Evolutionary conservation across 2,113 vertebrate genomes (phyloP).

Genomic region (Callorhinus ursinus): DNA sequence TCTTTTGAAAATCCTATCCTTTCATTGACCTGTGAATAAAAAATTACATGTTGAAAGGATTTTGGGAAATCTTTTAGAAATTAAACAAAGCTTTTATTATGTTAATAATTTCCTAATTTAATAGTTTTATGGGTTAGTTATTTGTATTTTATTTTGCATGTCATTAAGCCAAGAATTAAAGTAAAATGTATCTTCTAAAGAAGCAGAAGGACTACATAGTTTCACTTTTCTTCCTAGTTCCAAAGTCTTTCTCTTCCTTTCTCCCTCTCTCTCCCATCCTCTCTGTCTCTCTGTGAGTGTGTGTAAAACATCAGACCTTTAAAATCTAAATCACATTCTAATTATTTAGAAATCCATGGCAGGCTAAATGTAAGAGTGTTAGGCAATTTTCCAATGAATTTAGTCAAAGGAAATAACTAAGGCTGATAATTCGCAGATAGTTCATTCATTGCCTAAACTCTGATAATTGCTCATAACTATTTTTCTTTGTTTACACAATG

Average conservation of each 20-base stretch:
- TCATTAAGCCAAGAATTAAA: not conserved
- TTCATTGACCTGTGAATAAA: not conserved
- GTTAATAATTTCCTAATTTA: conserved; percentile 24
- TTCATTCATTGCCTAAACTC: not conserved
- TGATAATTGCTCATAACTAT: not conserved
- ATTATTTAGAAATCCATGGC: not conserved
- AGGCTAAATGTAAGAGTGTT: not conserved
- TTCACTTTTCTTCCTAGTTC: conserved; percentile 16
- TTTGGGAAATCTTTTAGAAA: not conserved
- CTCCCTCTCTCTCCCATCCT: not conserved
- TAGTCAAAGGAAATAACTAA: conserved; percentile 43
- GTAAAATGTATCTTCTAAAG: not conserved
- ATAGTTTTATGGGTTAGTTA: not conserved
- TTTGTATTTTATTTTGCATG: not conserved
- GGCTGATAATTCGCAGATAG: not conserved
- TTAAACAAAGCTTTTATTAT: not conserved
- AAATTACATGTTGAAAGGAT: not conserved
- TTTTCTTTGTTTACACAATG: conserved; percentile 39
- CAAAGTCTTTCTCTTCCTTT: not conserved
- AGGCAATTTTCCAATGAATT: conserved; percentile 43
- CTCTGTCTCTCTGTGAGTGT: not conserved
- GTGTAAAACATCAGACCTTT: not conserved
- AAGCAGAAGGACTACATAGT: not conserved
- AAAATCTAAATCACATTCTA: not conserved
- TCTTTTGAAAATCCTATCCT: not conserved